Evolutionary conservation across 1,140 invertebrate species (phyloP), one percentile per base, ranked within the genome.

Genomic region (Theocolax elegans): DNA sequence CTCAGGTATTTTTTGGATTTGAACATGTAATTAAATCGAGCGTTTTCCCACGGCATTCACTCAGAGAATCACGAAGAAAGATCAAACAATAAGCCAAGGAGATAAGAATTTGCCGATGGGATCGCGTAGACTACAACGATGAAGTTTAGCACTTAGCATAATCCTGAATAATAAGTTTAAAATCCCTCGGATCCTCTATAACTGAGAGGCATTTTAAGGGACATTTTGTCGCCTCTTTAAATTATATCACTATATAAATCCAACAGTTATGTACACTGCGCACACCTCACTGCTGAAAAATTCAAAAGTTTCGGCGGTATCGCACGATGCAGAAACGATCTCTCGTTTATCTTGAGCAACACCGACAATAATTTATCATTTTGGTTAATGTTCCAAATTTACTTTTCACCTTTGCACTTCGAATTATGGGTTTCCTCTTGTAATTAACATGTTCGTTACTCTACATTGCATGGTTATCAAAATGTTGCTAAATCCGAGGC

Each of bases 141-240:
- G 19, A 63, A 69, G 38, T 53, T 63, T 31, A 44, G 31, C 59
- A 48, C 60, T 64, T 49, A 49, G 31, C 60, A 71, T 64, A 71
- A 71, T 64, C 60, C 31, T 65, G 53, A 64, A 58, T 49, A 65
- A 65, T 59, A 29, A 71, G 51, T 71, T 54, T 69, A 54, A 48
- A 49, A 65, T 64, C 60, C 12, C 19, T 58, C 59, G 21, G 6
- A 25, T 49, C n/a, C 12, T 31, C 17, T 6, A 38, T 10, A 51
- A 42, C 12, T 29, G 9, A 42, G 7, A 19, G 25, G 6, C 15
- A 21, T 40, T 59, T 49, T 58, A 56, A 58, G 46, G 53, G 17
- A 58, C 17, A 67, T 48, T 67, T 67, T 48, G 25, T 27, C 29
- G 29, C 54, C 23, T 8, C 12, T 7, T 3, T 56, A 15, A 29